Percentiles rank a stretch among this genome's conserved stretches.
phyloP scores from a whole-genome alignment of 1,140 invertebrate genomes.

The Zelostemma sp. region DNA sequence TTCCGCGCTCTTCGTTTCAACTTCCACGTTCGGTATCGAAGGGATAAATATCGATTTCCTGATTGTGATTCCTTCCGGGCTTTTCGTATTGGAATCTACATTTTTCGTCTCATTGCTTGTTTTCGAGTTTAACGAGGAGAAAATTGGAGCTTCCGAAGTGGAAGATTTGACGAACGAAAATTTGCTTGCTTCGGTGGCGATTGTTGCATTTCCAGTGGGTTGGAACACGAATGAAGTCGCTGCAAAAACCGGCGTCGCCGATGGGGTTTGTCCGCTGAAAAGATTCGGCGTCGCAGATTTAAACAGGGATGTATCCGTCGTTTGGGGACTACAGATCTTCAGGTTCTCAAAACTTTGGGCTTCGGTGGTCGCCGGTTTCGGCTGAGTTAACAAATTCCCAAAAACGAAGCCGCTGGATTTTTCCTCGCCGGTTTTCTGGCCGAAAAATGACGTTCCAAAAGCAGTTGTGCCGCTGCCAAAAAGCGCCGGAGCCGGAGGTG shows the following conservation, averaged over 20 bases:
- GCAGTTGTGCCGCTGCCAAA: background rate
- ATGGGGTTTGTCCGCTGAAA: conserved; percentile 1
- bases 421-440: background rate
- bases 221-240: no score
- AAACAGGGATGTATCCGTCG: conserved; percentile 15
- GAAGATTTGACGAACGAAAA: no score
- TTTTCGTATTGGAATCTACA: no score
- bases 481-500: background rate
- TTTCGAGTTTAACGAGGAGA: no score
- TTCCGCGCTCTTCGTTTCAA: no score
- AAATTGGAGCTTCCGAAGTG: no score
- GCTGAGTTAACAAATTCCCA: background rate
- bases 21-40: no score
- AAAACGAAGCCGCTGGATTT: conserved; percentile 17
- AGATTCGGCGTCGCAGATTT: conserved; percentile 9
- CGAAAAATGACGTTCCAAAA: background rate
- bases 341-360: conserved; percentile 37
- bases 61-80: no score
- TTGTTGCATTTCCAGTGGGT: no score
- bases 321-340: conserved; percentile 55
- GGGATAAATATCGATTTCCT: no score
- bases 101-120: no score
- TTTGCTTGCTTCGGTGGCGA: background rate
- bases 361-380: conserved; percentile 9
- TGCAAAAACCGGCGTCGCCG: conserved; percentile 1